phyloP scores from a whole-genome alignment of 2,797 vertebrate species.

The Coregonus suidteri region DNA sequence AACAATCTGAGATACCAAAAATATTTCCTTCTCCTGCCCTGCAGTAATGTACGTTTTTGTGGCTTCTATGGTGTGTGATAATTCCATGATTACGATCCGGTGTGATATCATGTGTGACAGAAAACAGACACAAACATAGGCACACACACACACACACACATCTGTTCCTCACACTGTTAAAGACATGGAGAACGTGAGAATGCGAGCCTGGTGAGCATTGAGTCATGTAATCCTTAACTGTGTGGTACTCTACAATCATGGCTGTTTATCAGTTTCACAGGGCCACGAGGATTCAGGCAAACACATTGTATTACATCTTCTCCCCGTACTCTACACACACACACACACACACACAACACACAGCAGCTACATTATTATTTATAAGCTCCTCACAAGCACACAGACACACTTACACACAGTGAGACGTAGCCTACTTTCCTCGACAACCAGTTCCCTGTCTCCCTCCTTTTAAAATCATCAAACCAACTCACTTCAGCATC shows the following conservation, averaged over 20 bases:
- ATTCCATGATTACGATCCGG: neutral
- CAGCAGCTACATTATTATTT: neutral
- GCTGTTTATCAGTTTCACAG: slow-evolving; percentile 30
- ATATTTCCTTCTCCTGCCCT: too few relatives aligned
- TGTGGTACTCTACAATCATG: slow-evolving; percentile 6
- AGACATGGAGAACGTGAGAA: neutral
- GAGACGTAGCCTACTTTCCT: neutral
- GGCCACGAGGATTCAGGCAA: slow-evolving; percentile 1
- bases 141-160: slow-evolving; percentile 4
- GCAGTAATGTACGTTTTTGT: neutral
- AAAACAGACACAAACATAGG: neutral
- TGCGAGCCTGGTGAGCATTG: slow-evolving; percentile 8
- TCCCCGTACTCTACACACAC: neutral
- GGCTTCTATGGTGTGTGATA: neutral
- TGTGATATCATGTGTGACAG: neutral
- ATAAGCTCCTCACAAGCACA: neutral
- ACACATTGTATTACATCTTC: neutral
- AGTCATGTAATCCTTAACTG: slow-evolving; percentile 39
- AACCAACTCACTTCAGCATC: neutral
- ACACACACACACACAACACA: neutral
- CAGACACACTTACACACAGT: neutral
- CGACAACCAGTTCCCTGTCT: neutral
- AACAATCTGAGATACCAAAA: too few relatives aligned
- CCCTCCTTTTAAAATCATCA: neutral
- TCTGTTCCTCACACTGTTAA: slow-evolving; percentile 24